Evolutionary conservation across 2,113 vertebrate species (phyloP), one percentile per base, ranked within the genome.

Genomic region (Brachypodius melanocephalos): DNA sequence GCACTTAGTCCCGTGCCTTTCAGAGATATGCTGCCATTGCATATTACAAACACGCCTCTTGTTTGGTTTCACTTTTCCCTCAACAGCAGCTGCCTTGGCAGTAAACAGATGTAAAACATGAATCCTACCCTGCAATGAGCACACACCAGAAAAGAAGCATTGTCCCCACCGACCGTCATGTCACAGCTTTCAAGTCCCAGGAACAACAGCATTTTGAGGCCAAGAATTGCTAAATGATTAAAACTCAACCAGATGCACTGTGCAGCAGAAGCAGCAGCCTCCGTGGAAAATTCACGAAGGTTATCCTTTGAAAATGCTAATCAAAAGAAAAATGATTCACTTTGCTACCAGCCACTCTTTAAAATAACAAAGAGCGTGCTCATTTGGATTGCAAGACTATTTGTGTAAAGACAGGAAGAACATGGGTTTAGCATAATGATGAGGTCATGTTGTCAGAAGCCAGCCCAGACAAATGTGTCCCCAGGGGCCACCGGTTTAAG

Each of bases 231-330:
- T 93, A 71, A 87, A 95, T 49, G 82, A 95, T 69, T 85, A 83
- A 91, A 93, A 93, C 87, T 95, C 54, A 91, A 86, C 67, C 61
- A 90, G 94, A 91, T 51, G 79, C 52, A 72, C 67, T 46, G 17
- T 8, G 34, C 34, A 63, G 89, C 81, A 78, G 63, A 48, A 78
- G 52, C 51, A 84, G 58, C 71, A 78, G 63, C 48, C 72, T 71
- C 91, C 80, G 67, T 26, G 28, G 74, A 96, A 93, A 76, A 92
- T 91, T 79, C 68, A 90, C 7, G 12, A 89, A 88, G 76, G 94
- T 96, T 96, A 93, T 65, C 86, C 93, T 97, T 95, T 96, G 94
- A 86, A 96, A 96, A 91, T 46, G 81, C 28, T 92, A 93, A 87
- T 77, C 85, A 87, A 88, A 88, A 93, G 90, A 85, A 96, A 96